Evolutionary conservation across 1,140 invertebrate genomes (phyloP), one percentile per base, ranked within the genome.

Genomic region (Microplitis demolitor): DNA sequence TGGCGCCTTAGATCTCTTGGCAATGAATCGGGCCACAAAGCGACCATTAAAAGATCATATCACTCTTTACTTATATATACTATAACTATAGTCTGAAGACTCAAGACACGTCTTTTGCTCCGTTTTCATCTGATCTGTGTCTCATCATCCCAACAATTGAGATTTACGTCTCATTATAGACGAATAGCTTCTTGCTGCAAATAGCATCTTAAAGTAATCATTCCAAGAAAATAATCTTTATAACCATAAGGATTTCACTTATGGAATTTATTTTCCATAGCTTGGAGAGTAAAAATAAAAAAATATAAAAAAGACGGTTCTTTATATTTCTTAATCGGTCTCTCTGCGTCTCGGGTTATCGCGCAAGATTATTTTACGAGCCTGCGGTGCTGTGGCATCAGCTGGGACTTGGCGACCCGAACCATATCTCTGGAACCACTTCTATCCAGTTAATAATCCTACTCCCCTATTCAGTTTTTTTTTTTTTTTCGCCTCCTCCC

Each of bases 11-110:
- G 84, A 87, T 85, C 84, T 83, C 78, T 45, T 45, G 63, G 81
- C 84, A 80, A 85, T 86, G 83, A 82, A 85, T 87, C 80, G 82
- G 78, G 78, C 85, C 85, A 85, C 85, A 87, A 87, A 87, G 85
- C 85, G 72, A 76, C 85, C 84, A 86, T 87, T 87, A 87, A 87
- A 87, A 86, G 86, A 87, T 87, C 85, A 87, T 87, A 87, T 87
- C 86, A 82, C 78, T 78, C 79, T 75, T 56, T 73, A 31, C 73
- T 51, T 51, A 24, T 78, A 73, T 77, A 0, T 24, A 24, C 24
- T 75, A 78, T 78, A 82, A 80, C 77, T 81, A 78, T 83, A 77
- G 76, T 71, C 75, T 72, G 64, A 67, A 71, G 35, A 60, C 62
- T 71, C 37, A 63, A 66, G 66, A 68, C 56, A 73, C 33, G 50